A percentile compares a stretch with the other conserved stretches of the same genome.
These are phyloP conservation scores for Oncorhynchus kisutch DNA, from an alignment of 2,113 vertebrate species.

Conservation along the genomic window DNA sequence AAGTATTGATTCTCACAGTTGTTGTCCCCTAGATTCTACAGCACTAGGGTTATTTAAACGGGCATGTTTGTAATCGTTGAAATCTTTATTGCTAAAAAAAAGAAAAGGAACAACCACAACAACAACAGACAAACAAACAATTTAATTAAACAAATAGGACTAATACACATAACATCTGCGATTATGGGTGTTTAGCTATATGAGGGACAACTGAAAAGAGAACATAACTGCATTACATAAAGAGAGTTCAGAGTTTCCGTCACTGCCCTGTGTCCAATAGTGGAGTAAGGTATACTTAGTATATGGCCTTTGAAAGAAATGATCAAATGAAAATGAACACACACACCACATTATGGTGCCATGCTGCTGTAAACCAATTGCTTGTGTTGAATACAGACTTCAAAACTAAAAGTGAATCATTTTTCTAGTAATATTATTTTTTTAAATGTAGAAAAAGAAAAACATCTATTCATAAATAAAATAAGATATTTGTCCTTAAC, in stretches of 20 bases:
- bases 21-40: slow-evolving; percentile 27
- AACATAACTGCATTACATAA: too few species aligned
- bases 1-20: slow-evolving; percentile 60
- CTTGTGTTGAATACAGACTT: not conserved
- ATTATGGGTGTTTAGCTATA: not conserved
- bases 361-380: slow-evolving; percentile 18
- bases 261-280: not conserved
- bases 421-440: not conserved
- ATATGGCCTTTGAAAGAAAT: slow-evolving; percentile 1
- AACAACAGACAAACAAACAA: slow-evolving; percentile 27
- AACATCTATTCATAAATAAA: not conserved
- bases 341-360: too few species aligned
- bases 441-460: not conserved
- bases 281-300: not conserved
- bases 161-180: not conserved
- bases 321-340: not conserved
- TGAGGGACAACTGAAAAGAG: not conserved
- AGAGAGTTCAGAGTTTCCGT: not conserved
- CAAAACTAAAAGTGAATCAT: not conserved
- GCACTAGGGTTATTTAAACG: slow-evolving; percentile 15
- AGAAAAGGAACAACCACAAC: too few species aligned
- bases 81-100: slow-evolving; percentile 42
- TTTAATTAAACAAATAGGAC: slow-evolving; percentile 12
- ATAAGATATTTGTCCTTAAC: not conserved
- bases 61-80: slow-evolving; percentile 46